A percentile compares a stretch with the other conserved stretches of the same genome.
phyloP scores from a whole-genome alignment of 2,113 vertebrate genomes.

The Oostethus manadensis region DNA sequence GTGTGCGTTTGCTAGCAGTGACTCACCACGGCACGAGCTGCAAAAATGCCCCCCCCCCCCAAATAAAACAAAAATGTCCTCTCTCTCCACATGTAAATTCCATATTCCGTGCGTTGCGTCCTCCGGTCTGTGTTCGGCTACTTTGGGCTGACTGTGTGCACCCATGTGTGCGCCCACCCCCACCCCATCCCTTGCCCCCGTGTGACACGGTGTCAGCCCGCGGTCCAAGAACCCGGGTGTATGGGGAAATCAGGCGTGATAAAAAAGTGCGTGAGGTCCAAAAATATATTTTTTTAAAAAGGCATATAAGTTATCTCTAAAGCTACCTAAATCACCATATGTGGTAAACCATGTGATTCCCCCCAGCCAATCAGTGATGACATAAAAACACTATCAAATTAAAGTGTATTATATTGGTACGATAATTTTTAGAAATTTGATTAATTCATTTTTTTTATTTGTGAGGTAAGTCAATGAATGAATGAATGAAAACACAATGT shows the following conservation, averaged over 20 bases:
- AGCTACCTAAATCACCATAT: too few relatives aligned
- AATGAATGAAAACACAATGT: constrained; percentile 5
- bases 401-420: too few relatives aligned
- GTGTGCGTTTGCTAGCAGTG: constrained; percentile 24
- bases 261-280: too few relatives aligned
- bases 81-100: constrained; percentile 4
- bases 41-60: background rate
- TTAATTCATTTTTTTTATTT: too few relatives aligned
- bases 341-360: too few relatives aligned
- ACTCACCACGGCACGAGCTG: constrained; percentile 16
- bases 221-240: constrained; percentile 51
- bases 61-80: background rate
- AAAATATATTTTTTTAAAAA: too few relatives aligned
- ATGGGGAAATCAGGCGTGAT: constrained; percentile 56
- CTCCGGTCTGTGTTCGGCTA: background rate
- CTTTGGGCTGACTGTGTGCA: background rate
- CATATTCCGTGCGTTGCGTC: constrained; percentile 5
- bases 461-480: too few relatives aligned
- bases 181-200: background rate
- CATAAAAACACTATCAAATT: too few relatives aligned
- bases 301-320: too few relatives aligned
- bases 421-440: too few relatives aligned
- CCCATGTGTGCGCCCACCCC: background rate
- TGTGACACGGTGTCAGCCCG: constrained; percentile 39
- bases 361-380: too few relatives aligned